Percentiles rank a stretch among this genome's conserved stretches.
Evolutionary conservation across 2,888 invertebrate genomes (phyloP).

Genomic region (Pachliopta kotzebuea): DNA sequence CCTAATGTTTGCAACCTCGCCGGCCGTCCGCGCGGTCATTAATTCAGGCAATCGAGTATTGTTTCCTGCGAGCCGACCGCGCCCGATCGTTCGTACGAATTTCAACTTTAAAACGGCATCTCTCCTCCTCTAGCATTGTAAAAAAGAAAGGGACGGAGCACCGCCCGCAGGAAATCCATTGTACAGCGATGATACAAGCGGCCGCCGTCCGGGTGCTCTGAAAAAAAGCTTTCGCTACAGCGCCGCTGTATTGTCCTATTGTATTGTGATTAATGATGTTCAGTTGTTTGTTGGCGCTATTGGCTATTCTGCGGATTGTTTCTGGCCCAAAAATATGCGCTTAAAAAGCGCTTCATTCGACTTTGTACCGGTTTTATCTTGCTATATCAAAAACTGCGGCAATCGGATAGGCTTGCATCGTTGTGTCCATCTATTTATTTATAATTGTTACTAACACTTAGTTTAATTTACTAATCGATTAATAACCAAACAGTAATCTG

Average conservation of each 20-base stretch:
- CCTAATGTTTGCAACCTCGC: slow-evolving; percentile 37
- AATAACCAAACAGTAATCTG: too few relatives aligned
- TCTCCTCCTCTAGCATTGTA: slow-evolving; percentile 41
- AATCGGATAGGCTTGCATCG: too few relatives aligned
- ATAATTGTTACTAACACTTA: too few relatives aligned
- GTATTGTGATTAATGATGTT: slow-evolving; percentile 44
- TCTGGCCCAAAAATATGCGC: slow-evolving; percentile 31
- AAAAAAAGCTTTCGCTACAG: slow-evolving; percentile 66
- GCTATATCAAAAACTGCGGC: too few relatives aligned
- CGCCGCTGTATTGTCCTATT: slow-evolving; percentile 41
- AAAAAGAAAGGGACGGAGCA: slow-evolving; percentile 40
- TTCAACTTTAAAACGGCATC: slow-evolving; percentile 56
- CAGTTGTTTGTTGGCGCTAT: slow-evolving; percentile 38
- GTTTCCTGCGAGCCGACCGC: slow-evolving; percentile 69
- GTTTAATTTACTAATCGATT: too few relatives aligned
- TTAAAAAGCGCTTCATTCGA: neutral
- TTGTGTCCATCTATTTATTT: too few relatives aligned
- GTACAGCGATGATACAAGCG: slow-evolving; percentile 54
- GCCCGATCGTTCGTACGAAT: slow-evolving; percentile 66
- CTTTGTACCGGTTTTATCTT: too few relatives aligned
- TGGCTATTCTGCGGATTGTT: slow-evolving; percentile 39
- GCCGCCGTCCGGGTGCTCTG: slow-evolving; percentile 63
- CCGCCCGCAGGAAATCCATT: slow-evolving; percentile 44
- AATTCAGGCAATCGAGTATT: slow-evolving; percentile 77
- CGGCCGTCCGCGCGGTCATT: slow-evolving; percentile 60